Base-by-base conservation (phyloP, 2,797 vertebrate species). In the Neosilurus mollespiculum region DNA sequence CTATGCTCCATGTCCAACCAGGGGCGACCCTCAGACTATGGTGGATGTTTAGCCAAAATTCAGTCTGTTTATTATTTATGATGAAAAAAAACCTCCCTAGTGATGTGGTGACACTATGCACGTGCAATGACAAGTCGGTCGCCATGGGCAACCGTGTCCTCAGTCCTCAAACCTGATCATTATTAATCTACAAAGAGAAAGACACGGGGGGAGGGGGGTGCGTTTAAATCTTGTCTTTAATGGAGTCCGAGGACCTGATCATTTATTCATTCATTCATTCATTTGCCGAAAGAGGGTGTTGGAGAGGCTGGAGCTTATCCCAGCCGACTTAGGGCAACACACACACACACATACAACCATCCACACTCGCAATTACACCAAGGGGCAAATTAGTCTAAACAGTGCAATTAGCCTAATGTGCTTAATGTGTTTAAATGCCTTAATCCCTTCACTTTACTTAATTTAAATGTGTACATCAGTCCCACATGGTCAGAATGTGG, bases 71-170 rank as follows among this genome's bases (percentile, higher is more conserved):
- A 26, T n/a, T 51, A 12, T 64, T 12, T 26, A 59, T 26, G n/a
- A 14, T 78, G 61, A 1, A 24, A 78, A 62, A 49, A 78, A 62
- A 78, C 14, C 37, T 20, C 14, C 14, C 15, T 51, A 24, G 37
- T 49, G 56, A 61, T 62, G 12, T n/a, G 12, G 75, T 62, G 76
- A n/a, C 73, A 59, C 30, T 22, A 76, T 59, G 59, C 37, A 24
- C 11, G 76, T 18, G 37, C 51, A 51, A 26, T 64, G 76, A 78
- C 76, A 64, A 43, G 59, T 64, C 56, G 37, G 76, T 78, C 51
- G 72, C 79, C 80, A 69, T 76, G 79, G 80, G 61, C 56, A 71
- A 79, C 75, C 71, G 76, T 67, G n/a, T 64, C 37, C 43, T 10
- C 43, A 78, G 61, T 51, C 61, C 15, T n/a, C n/a, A 77, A 24